Conservation (phyloP, 2,113 vertebrate genomes). For the Elaphurus davidianus region DNA sequence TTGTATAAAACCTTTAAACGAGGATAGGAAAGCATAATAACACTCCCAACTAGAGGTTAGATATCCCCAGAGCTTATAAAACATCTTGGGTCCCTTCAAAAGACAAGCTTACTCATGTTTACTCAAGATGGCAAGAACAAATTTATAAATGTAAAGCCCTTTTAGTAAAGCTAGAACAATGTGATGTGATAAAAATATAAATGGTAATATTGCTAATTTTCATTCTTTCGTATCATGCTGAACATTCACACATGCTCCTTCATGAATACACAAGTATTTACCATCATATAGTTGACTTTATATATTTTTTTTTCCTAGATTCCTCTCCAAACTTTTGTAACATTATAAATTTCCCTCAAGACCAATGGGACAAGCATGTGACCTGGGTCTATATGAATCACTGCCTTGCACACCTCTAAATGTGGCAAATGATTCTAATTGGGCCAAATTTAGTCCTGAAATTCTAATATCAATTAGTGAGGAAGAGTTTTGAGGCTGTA, state of each 20-base stretch:
- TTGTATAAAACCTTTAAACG: neutral
- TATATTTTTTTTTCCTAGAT: neutral
- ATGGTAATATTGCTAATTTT: neutral
- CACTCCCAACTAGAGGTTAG: neutral
- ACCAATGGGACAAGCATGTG: neutral
- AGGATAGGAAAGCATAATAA: neutral
- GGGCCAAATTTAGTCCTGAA: neutral
- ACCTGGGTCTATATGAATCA: too few relatives aligned
- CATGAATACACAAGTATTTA: neutral
- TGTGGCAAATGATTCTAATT: neutral
- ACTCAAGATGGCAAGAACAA: neutral
- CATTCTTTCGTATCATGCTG: neutral
- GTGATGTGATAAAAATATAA: neutral
- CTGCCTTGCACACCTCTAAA: neutral
- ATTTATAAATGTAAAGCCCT: neutral
- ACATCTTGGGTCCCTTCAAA: conserved; percentile 18
- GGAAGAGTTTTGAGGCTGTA: neutral
- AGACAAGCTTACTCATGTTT: neutral
- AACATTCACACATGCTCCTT: neutral
- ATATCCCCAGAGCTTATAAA: neutral
- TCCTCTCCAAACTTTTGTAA: neutral
- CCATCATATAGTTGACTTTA: neutral
- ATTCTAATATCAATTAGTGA: neutral
- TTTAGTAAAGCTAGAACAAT: neutral
- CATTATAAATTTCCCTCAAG: neutral